Base-by-base conservation (phyloP, 2,888 invertebrate genomes). In the Parnassius apollo region DNA sequence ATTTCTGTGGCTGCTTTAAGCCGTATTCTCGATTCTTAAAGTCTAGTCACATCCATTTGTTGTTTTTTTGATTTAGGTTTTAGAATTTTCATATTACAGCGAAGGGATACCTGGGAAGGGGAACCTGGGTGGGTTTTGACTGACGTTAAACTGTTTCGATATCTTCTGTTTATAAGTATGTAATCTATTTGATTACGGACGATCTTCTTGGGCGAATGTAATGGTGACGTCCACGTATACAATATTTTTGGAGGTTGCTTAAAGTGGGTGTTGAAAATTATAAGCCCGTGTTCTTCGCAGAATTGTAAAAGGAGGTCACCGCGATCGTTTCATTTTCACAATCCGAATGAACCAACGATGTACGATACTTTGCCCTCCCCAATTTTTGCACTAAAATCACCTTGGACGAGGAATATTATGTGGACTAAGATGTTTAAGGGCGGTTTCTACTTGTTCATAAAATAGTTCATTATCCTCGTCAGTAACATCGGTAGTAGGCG, bases 151-250 rank as follows among this genome's bases (percentile, higher is more conserved):
- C 18, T 18, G 18, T 18, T 65, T 42, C 63, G 22, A 42, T 57
- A 67, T 18, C 65, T 57, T 13, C 45, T 55, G 42, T 65, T 62
- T 7, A 64, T 61, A 44, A 62, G 13, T 8, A 68, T 54, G 12
- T 62, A 65, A 10, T 68, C 62, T 12, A 66, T 63, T 45, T 65
- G 62, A 51, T 68, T 68, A 18, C 18, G 18, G 18, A 18, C 18
- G 18, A 18, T 18, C 18, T 18, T 18, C 18, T 18, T 18, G 18
- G 1, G 18, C 1, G 18, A 18, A 18, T 18, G 18, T 18, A 18
- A 18, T 18, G 18, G 18, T 18, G 18, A 18, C 18, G 18, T 18
- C 18, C 18, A 18, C 18, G 18, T 18, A 18, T 18, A 18, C 18
- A 18, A 18, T 18, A 0, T 18, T 18, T 18, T 18, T 18, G 18